Conservation (phyloP, 2,888 invertebrate species). For the Drosophila mercatorum region DNA sequence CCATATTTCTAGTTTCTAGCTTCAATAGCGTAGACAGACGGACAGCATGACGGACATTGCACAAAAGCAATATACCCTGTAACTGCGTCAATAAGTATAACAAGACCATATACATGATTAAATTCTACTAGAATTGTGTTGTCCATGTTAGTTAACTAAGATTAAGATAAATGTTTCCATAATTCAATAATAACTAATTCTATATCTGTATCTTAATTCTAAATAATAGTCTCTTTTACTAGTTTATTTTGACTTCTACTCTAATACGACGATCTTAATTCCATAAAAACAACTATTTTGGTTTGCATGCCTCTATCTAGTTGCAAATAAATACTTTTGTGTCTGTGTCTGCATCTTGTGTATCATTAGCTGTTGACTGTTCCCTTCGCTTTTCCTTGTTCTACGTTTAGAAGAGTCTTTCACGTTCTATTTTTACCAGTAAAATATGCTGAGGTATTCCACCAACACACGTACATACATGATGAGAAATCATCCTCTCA, state of each 20-base stretch:
- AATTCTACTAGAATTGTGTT: no score
- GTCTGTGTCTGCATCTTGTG: constrained; percentile 15
- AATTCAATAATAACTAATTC: constrained; percentile 21
- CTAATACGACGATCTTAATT: constrained; percentile 53
- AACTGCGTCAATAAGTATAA: no score
- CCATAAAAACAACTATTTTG: constrained; percentile 54
- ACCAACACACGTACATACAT: neutral
- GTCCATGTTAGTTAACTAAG: no score
- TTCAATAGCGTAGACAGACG: no score
- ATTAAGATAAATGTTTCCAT: neutral
- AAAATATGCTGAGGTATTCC: constrained; percentile 68
- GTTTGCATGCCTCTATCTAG: constrained; percentile 9
- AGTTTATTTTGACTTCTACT: constrained; percentile 61
- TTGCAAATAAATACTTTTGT: constrained; percentile 5
- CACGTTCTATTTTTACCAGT: constrained; percentile 74
- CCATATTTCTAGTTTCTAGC: no score
- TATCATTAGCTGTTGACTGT: constrained; percentile 26
- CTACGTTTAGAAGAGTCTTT: constrained; percentile 76
- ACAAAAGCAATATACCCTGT: no score
- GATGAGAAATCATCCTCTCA: neutral
- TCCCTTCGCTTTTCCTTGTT: constrained; percentile 58
- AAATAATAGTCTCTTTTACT: constrained; percentile 12
- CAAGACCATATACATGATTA: no score
- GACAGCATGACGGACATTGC: no score
- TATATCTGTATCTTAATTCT: constrained; percentile 12